Evolutionary conservation across 2,888 invertebrate genomes (phyloP).

Genomic region (Agelastica alni): DNA sequence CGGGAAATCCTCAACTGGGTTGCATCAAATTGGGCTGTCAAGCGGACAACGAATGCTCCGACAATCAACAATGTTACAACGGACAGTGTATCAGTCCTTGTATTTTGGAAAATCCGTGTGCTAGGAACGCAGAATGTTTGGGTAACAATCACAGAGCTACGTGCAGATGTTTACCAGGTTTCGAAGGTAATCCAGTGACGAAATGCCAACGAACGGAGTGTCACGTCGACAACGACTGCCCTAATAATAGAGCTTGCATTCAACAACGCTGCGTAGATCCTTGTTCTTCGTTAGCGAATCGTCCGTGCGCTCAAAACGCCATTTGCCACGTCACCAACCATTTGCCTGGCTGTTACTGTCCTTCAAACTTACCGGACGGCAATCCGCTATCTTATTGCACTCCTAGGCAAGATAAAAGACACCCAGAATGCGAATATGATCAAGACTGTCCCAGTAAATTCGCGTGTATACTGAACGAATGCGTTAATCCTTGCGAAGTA

Average conservation of each 20-base stretch:
- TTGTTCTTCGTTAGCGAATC: conserved; percentile 67
- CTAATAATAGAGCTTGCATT: conserved; percentile 73
- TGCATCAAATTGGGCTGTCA: conserved; percentile 83
- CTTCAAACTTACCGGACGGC: conserved; percentile 75
- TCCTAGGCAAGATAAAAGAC: conserved; percentile 57
- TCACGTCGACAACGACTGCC: conserved; percentile 77
- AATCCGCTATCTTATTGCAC: conserved; percentile 80
- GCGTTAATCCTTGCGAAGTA: conserved; percentile 77
- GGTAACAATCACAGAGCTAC: conserved; percentile 78
- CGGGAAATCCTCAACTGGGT: conserved; percentile 82
- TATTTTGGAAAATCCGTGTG: conserved; percentile 77
- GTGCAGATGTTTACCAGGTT: conserved; percentile 78
- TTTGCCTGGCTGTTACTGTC: conserved; percentile 81
- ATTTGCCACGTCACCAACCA: conserved; percentile 81
- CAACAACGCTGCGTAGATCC: conserved; percentile 78
- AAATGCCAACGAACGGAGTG: conserved; percentile 81
- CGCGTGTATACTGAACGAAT: conserved; percentile 78
- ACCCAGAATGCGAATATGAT: conserved; percentile 76
- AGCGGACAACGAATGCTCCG: conserved; percentile 79
- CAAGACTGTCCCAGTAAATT: conserved; percentile 79
- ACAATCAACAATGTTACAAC: conserved; percentile 80
- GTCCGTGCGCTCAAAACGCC: conserved; percentile 83
- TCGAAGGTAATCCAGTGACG: conserved; percentile 78
- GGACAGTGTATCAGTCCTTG: conserved; percentile 83
- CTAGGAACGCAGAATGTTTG: conserved; percentile 82